These are phyloP conservation scores for Eristalis pertinax DNA, from an alignment of 2,888 invertebrate species.

Conservation along the genomic window DNA sequence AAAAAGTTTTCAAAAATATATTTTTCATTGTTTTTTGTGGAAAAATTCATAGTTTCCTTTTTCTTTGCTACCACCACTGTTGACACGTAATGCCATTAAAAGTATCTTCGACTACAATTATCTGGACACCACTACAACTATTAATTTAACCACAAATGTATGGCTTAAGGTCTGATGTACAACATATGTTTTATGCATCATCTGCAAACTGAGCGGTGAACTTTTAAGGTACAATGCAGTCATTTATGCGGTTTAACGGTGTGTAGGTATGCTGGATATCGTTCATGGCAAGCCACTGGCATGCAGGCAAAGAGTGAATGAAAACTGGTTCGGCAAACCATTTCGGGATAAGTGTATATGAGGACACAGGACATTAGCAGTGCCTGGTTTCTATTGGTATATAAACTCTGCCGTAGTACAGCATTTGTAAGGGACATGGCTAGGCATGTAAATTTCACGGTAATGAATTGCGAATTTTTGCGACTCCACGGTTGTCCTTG, in stretches of 20 bases:
- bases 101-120: too few species aligned
- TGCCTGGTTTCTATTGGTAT: conserved; percentile 25
- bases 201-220: conserved; percentile 31
- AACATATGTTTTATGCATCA: conserved; percentile 47
- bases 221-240: conserved; percentile 62
- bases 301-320: conserved; percentile 52
- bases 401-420: conserved; percentile 39
- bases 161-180: conserved; percentile 19
- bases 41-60: too few species aligned
- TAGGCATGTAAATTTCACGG: conserved; percentile 6
- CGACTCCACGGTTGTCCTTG: conserved; percentile 6
- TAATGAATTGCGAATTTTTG: conserved; percentile 37
- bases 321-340: background rate
- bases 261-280: conserved; percentile 36
- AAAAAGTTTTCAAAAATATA: too few species aligned
- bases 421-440: conserved; percentile 6
- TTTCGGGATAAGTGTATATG: conserved; percentile 21
- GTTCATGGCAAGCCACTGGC: conserved; percentile 21
- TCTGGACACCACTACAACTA: background rate
- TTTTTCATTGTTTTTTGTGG: too few species aligned
- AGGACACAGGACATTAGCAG: conserved; percentile 46
- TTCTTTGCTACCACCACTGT: too few species aligned
- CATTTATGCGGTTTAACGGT: conserved; percentile 62
- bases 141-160: background rate
- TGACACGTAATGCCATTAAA: too few species aligned